phyloP scores from a whole-genome alignment of 2,113 vertebrate species.

The Paracanthobrama guichenoti region DNA sequence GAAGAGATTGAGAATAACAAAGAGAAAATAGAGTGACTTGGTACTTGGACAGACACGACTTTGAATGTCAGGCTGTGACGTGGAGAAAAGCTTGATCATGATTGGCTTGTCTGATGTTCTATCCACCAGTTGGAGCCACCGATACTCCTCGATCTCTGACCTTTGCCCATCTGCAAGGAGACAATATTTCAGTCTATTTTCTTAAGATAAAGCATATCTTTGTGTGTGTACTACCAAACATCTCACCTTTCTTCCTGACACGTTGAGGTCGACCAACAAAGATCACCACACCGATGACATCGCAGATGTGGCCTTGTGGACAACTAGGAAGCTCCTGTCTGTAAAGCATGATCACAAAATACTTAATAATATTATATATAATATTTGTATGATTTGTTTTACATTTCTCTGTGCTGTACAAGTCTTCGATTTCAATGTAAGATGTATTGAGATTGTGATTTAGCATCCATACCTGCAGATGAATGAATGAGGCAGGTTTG shows the following conservation, averaged over 20 bases:
- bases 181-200: background rate
- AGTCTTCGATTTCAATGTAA: background rate
- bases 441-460: background rate
- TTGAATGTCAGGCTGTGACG: slow-evolving; percentile 76
- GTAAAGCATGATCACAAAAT: background rate
- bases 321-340: slow-evolving; percentile 61
- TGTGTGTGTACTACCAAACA: background rate
- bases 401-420: background rate
- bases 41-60: slow-evolving; percentile 69
- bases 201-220: background rate
- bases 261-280: slow-evolving; percentile 74
- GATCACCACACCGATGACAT: slow-evolving; percentile 73
- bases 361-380: too few relatives aligned
- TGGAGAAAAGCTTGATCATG: slow-evolving; percentile 76
- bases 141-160: slow-evolving; percentile 70
- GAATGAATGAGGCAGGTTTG: slow-evolving; percentile 65
- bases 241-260: slow-evolving; percentile 68
- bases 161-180: slow-evolving; percentile 59
- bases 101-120: slow-evolving; percentile 67
- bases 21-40: background rate
- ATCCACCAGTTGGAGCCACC: slow-evolving; percentile 74
- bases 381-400: too few relatives aligned
- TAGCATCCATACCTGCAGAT: slow-evolving; percentile 62
- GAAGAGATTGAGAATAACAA: background rate
- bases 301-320: slow-evolving; percentile 62